Evolutionary conservation across 53 echinoderm and acorn worm genomes (phyloP).

Genomic region (Paracentrotus lividus): DNA sequence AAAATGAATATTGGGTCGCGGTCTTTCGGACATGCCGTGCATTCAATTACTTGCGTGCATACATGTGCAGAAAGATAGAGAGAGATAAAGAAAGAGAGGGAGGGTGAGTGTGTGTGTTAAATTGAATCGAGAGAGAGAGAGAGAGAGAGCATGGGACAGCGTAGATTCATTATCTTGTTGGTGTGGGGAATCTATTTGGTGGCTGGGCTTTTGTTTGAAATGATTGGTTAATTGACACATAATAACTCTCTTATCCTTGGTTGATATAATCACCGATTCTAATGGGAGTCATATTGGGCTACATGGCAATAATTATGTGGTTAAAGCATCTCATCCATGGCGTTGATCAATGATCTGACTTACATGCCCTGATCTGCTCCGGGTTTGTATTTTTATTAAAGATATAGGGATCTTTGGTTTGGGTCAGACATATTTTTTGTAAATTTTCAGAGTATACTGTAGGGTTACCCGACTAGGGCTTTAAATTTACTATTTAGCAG

Average conservation of each 20-base stretch:
- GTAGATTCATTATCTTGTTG: slow-evolving; percentile 52
- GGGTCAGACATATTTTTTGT: too few relatives aligned
- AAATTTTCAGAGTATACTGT: background rate
- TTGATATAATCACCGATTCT: slow-evolving; percentile 54
- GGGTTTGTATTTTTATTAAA: background rate
- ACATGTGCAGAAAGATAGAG: slow-evolving; percentile 37
- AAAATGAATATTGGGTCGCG: slow-evolving; percentile 43
- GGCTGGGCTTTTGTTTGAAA: slow-evolving; percentile 59
- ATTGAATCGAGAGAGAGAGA: slow-evolving; percentile 27
- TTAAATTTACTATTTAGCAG: background rate
- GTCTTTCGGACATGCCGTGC: slow-evolving; percentile 48
- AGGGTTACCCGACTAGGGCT: background rate
- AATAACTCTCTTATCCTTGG: slow-evolving; percentile 34
- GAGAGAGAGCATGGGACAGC: background rate
- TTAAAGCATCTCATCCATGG: background rate
- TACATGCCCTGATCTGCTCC: background rate
- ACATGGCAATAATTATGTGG: slow-evolving; percentile 4
- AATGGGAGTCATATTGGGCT: slow-evolving; percentile 21
- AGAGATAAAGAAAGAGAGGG: too few relatives aligned
- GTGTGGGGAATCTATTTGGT: slow-evolving; percentile 36
- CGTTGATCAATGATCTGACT: slow-evolving; percentile 12
- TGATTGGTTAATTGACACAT: slow-evolving; percentile 64
- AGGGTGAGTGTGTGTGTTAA: slow-evolving; percentile 21
- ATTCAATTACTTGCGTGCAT: slow-evolving; percentile 51
- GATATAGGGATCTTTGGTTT: background rate